phyloP scores from a whole-genome alignment of 2,888 invertebrate species.

The Hyalella azteca region DNA sequence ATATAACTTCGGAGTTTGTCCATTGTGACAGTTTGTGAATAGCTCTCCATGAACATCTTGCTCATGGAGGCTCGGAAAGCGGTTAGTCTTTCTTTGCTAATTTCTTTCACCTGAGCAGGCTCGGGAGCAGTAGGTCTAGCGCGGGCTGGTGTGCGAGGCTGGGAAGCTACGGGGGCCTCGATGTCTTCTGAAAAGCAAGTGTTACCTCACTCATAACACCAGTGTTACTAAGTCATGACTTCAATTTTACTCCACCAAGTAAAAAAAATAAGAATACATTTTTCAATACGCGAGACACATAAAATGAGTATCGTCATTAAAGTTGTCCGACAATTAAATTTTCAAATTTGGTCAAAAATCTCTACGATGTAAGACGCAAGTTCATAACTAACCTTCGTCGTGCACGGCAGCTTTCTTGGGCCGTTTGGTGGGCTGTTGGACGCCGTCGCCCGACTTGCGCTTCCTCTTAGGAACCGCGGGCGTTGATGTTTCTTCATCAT shows the following conservation, averaged over 20 bases:
- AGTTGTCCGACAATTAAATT: too few relatives aligned
- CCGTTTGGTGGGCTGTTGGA: neutral
- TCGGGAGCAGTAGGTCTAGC: slow-evolving; percentile 38
- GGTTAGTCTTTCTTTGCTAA: slow-evolving; percentile 65
- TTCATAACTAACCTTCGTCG: neutral
- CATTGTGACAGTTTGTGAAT: slow-evolving; percentile 75
- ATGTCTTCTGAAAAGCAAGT: neutral
- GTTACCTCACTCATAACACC: too few relatives aligned
- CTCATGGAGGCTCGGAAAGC: slow-evolving; percentile 77
- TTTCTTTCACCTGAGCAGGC: slow-evolving; percentile 42
- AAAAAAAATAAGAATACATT: too few relatives aligned
- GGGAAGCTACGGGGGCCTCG: slow-evolving; percentile 31
- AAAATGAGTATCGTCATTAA: too few relatives aligned
- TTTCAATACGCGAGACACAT: too few relatives aligned
- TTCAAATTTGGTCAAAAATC: too few relatives aligned
- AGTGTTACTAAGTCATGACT: too few relatives aligned
- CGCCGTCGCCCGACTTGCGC: neutral
- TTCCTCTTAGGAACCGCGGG: slow-evolving; percentile 18
- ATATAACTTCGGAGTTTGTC: slow-evolving; percentile 72
- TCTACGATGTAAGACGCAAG: too few relatives aligned
- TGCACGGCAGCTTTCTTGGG: neutral
- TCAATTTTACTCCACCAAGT: too few relatives aligned
- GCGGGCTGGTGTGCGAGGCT: slow-evolving; percentile 39
- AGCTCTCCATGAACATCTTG: slow-evolving; percentile 74
- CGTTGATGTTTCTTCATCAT: neutral